These are phyloP conservation scores for Ophraella communa DNA, from an alignment of 2,888 invertebrate genomes.

Conservation along the genomic window DNA sequence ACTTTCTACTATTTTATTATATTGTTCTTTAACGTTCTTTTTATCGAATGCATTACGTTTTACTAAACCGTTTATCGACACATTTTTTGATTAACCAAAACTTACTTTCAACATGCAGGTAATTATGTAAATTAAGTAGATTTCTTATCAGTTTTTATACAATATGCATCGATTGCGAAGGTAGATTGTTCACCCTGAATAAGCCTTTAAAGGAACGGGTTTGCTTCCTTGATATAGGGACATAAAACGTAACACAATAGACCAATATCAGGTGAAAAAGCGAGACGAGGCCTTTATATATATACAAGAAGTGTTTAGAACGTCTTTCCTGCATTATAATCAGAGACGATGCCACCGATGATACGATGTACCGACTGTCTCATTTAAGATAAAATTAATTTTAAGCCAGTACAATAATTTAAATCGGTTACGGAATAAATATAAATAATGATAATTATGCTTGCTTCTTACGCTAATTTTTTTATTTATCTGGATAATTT, in stretches of 20 bases:
- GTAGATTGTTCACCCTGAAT: slow-evolving; percentile 17
- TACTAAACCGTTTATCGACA: background rate
- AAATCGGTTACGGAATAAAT: no score
- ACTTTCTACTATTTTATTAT: background rate
- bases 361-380: background rate
- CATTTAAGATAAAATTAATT: no score
- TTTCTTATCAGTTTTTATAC: slow-evolving; percentile 6
- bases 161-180: slow-evolving; percentile 4
- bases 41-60: background rate
- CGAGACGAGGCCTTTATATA: slow-evolving; percentile 10
- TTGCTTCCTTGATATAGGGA: slow-evolving; percentile 14
- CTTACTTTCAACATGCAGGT: background rate
- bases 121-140: slow-evolving; percentile 1
- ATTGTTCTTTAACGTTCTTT: background rate
- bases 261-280: slow-evolving; percentile 11
- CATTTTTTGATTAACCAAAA: background rate
- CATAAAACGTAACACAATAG: slow-evolving; percentile 19
- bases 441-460: no score
- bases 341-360: background rate
- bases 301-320: slow-evolving; percentile 1
- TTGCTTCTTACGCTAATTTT: no score
- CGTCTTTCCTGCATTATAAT: slow-evolving; percentile 6
- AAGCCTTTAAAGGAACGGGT: slow-evolving; percentile 15
- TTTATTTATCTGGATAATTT: no score
- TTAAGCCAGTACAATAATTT: no score